Conservation (phyloP, 2,113 vertebrate genomes). For the Clupea harengus region DNA sequence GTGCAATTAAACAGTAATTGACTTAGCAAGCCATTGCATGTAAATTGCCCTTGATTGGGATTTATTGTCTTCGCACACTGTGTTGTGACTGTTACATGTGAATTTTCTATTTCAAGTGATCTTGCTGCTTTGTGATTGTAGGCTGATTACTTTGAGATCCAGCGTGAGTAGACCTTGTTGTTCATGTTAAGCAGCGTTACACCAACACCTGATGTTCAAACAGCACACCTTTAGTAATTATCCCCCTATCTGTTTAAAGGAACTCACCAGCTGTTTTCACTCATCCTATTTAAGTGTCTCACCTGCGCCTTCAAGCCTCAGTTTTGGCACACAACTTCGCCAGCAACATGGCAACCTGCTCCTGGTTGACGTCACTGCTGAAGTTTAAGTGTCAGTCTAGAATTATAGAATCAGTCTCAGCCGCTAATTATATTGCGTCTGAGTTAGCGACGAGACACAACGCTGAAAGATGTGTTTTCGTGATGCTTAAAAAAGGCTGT, state of each 20-base stretch:
- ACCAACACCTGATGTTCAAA: not conserved
- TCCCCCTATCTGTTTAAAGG: not conserved
- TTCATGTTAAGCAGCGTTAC: not conserved
- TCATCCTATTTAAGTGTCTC: no score
- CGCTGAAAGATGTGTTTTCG: no score
- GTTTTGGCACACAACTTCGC: no score
- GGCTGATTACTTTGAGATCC: not conserved
- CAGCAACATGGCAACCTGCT: no score
- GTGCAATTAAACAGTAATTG: not conserved
- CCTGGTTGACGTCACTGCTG: no score
- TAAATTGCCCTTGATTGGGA: not conserved
- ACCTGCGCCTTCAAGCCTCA: no score
- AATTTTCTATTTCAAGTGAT: not conserved
- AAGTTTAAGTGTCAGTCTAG: no score
- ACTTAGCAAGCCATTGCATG: not conserved
- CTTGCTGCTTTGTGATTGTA: not conserved
- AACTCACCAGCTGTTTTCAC: no score
- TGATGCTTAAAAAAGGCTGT: not conserved
- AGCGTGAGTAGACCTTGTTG: not conserved
- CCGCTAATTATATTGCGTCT: no score
- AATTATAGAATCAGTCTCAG: no score
- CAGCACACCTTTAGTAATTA: not conserved
- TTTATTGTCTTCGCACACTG: not conserved
- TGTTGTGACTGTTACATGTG: not conserved
- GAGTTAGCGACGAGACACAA: no score